Evolutionary conservation across 2,888 invertebrate species (phyloP).

Genomic region (Petrolisthes manimaculis): DNA sequence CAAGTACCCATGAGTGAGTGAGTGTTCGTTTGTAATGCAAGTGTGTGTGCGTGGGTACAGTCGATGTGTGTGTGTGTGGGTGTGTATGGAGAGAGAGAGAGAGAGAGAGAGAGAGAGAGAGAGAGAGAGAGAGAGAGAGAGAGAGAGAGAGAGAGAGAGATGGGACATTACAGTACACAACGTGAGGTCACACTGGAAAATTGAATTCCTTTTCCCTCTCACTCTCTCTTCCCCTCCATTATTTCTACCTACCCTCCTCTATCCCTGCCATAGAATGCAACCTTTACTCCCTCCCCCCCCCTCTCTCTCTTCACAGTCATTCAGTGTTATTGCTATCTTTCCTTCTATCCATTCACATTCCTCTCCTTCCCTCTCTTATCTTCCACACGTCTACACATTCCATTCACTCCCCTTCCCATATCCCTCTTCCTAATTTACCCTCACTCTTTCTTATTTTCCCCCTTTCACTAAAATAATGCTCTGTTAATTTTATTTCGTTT

Average conservation of each 20-base stretch:
- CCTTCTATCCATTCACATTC: neutral
- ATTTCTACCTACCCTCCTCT: neutral
- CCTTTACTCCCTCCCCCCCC: neutral
- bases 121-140: conserved; percentile 22
- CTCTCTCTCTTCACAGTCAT: neutral
- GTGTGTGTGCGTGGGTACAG: neutral
- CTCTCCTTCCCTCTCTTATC: neutral
- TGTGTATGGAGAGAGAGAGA: conserved; percentile 25
- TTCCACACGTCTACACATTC: too few relatives aligned
- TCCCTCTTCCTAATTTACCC: neutral
- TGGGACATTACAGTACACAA: conserved; percentile 4
- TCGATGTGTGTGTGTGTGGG: neutral
- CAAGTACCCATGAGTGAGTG: neutral
- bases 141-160: conserved; percentile 17
- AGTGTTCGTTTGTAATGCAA: conserved; percentile 14
- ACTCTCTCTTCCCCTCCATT: neutral
- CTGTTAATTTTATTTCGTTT: neutral
- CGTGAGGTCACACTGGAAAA: neutral
- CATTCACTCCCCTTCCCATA: neutral
- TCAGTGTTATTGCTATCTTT: neutral
- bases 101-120: conserved; percentile 29
- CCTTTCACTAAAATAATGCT: neutral
- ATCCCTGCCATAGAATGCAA: neutral
- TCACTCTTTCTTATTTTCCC: neutral
- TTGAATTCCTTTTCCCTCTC: too few relatives aligned